Evolutionary conservation across 2,113 vertebrate genomes (phyloP).

Genomic region (Terrapene triunguis): DNA sequence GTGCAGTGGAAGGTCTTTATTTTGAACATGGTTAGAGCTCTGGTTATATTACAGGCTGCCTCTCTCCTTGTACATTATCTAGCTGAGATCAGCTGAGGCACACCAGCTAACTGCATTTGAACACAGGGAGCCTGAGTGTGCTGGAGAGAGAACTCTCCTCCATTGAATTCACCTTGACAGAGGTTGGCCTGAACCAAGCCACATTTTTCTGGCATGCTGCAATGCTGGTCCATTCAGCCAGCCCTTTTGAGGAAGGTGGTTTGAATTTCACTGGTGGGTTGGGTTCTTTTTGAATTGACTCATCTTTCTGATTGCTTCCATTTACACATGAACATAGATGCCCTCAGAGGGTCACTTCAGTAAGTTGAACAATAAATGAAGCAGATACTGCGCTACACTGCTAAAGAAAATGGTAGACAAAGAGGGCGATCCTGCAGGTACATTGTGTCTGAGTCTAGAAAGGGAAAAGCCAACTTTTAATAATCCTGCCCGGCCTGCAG

Average conservation of each 20-base stretch:
- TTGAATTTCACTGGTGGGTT: not conserved
- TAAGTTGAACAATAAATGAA: not conserved
- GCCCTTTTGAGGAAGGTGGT: not conserved
- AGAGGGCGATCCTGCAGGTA: not conserved
- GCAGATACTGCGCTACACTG: not conserved
- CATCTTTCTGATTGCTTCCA: not conserved
- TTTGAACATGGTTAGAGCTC: not conserved
- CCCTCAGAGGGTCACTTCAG: not conserved
- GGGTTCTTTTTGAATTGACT: not conserved
- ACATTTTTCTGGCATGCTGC: fast-evolving
- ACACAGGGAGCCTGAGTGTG: not conserved
- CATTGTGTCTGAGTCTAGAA: not conserved
- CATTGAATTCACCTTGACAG: not conserved
- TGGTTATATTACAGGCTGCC: no score
- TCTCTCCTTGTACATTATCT: not conserved
- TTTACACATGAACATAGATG: not conserved
- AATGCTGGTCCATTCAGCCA: not conserved
- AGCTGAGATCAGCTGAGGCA: not conserved
- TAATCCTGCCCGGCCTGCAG: not conserved
- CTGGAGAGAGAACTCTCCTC: not conserved
- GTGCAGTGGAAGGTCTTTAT: not conserved
- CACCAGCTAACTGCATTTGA: not conserved
- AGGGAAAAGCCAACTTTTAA: conserved; percentile 11
- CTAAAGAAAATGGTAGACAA: not conserved
- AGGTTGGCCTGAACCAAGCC: not conserved